Evolutionary conservation across 2,113 vertebrate genomes (phyloP).

Genomic region (Malurus cyaneus): DNA sequence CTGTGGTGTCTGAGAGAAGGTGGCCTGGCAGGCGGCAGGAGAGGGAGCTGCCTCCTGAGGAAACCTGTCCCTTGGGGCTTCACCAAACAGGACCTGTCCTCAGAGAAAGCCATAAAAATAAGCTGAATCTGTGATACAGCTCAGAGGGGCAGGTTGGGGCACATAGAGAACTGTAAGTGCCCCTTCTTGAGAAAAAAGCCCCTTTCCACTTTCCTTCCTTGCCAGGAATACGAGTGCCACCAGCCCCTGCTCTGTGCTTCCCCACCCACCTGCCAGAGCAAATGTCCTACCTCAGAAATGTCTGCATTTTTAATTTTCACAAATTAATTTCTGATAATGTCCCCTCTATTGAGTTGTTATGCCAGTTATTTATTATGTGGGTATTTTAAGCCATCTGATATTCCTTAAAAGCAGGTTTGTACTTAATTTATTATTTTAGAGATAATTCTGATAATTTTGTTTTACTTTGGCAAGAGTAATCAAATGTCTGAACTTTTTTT

Average conservation of each 20-base stretch:
- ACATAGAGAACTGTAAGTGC: not conserved
- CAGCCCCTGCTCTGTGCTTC: no score
- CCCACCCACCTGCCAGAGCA: accelerated
- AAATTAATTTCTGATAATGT: not conserved
- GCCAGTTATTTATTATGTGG: not conserved
- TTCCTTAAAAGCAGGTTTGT: not conserved
- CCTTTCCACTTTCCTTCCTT: not conserved
- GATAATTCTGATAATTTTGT: not conserved
- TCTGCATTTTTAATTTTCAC: not conserved
- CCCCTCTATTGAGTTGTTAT: not conserved
- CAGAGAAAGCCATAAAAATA: not conserved
- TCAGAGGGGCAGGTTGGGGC: not conserved
- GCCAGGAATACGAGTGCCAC: accelerated
- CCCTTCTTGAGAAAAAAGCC: not conserved
- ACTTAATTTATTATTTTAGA: not conserved
- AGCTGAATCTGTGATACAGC: not conserved
- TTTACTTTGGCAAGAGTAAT: not conserved
- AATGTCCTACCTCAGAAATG: not conserved
- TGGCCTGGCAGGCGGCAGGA: not conserved
- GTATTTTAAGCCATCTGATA: not conserved
- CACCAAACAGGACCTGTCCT: not conserved
- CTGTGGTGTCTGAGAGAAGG: not conserved
- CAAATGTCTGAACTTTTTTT: not conserved
- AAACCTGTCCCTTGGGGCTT: not conserved
- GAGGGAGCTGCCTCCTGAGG: not conserved